phyloP scores from a whole-genome alignment of 2,113 vertebrate genomes.

The Podocnemis expansa region DNA sequence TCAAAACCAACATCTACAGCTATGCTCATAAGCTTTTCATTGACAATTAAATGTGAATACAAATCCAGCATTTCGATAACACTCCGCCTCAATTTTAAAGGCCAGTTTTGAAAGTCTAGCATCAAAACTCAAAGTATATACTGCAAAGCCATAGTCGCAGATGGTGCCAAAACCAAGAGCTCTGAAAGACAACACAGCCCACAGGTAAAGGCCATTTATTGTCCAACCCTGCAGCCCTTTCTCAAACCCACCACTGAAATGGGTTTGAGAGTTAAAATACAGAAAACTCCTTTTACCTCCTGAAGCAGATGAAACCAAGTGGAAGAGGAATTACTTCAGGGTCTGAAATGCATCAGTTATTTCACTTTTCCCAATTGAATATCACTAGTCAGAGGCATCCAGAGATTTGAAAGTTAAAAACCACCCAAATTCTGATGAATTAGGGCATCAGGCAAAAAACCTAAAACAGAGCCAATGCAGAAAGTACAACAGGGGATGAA shows the following conservation, averaged over 20 bases:
- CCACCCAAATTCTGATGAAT: background rate
- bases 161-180: background rate
- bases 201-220: too few species aligned
- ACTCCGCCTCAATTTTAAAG: fast-evolving
- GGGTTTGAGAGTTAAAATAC: background rate
- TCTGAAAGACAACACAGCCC: background rate
- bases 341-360: background rate
- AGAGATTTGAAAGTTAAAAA: background rate
- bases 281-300: background rate
- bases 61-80: background rate
- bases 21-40: background rate
- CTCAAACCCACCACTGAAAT: background rate
- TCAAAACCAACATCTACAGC: background rate
- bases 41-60: background rate
- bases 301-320: background rate
- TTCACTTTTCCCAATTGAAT: background rate
- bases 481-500: background rate
- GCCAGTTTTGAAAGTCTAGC: background rate
- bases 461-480: background rate
- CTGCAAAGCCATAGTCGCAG: background rate
- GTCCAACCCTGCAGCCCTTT: too few species aligned
- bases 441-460: background rate
- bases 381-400: background rate
- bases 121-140: background rate
- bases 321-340: background rate